Evolutionary conservation across 53 echinoderm and acorn worm genomes (phyloP).

Genomic region (Zoroaster sp.): DNA sequence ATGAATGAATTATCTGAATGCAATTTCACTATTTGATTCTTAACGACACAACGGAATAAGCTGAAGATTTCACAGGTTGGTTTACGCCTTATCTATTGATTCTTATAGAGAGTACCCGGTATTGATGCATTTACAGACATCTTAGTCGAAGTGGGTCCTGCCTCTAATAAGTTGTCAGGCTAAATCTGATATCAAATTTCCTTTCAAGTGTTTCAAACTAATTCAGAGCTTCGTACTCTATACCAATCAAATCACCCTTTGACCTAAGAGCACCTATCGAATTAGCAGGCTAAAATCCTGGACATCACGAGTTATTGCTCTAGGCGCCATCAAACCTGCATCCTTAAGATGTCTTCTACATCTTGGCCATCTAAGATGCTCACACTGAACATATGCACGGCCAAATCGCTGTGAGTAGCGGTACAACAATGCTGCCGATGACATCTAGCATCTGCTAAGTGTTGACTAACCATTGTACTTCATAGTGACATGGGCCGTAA

Average conservation of each 20-base stretch:
- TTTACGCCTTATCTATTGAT: too few species aligned
- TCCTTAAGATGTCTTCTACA: background rate
- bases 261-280: constrained; percentile 12
- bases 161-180: too few species aligned
- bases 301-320: background rate
- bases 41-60: too few species aligned
- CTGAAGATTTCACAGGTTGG: too few species aligned
- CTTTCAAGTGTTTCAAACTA: background rate
- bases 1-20: too few species aligned
- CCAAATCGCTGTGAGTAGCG: background rate
- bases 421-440: background rate
- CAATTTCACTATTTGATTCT: too few species aligned
- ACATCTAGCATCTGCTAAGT: constrained; percentile 10
- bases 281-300: constrained; percentile 12
- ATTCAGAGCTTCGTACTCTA: background rate
- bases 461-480: constrained; percentile 14
- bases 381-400: background rate
- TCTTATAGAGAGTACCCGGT: too few species aligned
- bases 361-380: background rate
- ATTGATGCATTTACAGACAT: too few species aligned
- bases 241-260: background rate
- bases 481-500: too few species aligned
- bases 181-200: too few species aligned
- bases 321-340: constrained; percentile 10
- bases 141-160: too few species aligned